These are phyloP conservation scores for Porites divaricata DNA, from an alignment of 92 coral and sea anemone species.

Conservation along the genomic window DNA sequence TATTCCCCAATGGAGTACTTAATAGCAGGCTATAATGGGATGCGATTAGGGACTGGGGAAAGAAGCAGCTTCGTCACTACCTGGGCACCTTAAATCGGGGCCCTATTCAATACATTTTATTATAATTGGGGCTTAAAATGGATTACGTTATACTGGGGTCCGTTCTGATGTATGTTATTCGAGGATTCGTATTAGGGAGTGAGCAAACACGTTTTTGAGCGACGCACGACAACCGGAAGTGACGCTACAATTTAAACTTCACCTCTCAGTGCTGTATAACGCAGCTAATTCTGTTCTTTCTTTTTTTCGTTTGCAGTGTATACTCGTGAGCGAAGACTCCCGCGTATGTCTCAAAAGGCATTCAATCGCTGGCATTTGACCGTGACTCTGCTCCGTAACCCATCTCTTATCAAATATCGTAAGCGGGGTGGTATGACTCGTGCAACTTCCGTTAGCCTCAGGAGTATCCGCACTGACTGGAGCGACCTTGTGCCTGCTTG, in stretches of 20 bases:
- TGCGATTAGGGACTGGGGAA: no score
- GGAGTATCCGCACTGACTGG: neutral
- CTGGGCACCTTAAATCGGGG: no score
- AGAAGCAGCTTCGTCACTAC: no score
- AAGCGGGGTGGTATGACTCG: neutral
- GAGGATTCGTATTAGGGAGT: no score
- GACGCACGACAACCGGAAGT: neutral
- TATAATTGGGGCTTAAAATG: no score
- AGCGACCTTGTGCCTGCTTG: neutral
- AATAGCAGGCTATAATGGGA: no score
- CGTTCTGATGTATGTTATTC: no score
- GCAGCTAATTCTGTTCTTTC: neutral
- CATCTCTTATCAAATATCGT: constrained; percentile 45
- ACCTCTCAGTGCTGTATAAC: neutral
- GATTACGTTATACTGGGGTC: no score
- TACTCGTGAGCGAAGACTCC: neutral
- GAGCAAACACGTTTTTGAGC: no score
- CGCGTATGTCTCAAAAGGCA: constrained; percentile 64
- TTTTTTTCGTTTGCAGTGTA: neutral
- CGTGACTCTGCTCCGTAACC: constrained; percentile 72
- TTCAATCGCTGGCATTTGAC: constrained; percentile 81
- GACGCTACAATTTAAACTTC: neutral
- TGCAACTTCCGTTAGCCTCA: neutral
- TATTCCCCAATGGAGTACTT: no score
- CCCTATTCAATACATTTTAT: no score